phyloP scores from a whole-genome alignment of 2,797 vertebrate species.

The Lindbergichthys nudifrons region DNA sequence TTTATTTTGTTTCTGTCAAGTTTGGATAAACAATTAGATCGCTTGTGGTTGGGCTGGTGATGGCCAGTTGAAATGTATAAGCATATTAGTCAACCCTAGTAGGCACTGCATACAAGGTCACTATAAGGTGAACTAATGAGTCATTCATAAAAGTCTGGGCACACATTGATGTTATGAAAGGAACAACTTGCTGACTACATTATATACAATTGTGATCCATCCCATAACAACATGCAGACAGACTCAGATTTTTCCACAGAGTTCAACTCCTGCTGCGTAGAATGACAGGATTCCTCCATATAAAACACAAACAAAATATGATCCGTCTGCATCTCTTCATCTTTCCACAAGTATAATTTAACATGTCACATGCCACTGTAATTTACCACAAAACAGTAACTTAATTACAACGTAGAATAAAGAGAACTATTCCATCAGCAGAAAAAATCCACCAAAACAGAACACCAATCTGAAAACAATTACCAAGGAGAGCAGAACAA shows the following conservation, averaged over 20 bases:
- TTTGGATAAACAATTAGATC: too few relatives aligned
- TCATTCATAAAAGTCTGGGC: not conserved
- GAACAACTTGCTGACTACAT: not conserved
- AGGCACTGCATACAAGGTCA: not conserved
- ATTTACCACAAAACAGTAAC: constrained; percentile 63
- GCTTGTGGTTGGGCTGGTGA: too few relatives aligned
- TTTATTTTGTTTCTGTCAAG: too few relatives aligned
- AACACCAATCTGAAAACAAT: constrained; percentile 71
- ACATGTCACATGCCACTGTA: constrained; percentile 50
- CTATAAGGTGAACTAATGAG: not conserved
- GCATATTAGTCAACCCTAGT: too few relatives aligned
- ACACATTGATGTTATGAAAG: not conserved
- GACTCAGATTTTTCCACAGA: constrained; percentile 11
- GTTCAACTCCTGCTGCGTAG: not conserved
- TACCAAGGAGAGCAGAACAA: constrained; percentile 50
- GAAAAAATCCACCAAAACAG: constrained; percentile 38
- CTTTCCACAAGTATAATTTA: constrained; percentile 41
- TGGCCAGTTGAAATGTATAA: too few relatives aligned
- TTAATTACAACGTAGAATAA: constrained; percentile 11
- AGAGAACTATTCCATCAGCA: constrained; percentile 57
- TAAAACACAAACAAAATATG: constrained; percentile 30
- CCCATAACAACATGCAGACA: not conserved
- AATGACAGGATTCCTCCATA: constrained; percentile 8
- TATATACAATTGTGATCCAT: not conserved
- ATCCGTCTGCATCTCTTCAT: constrained; percentile 43